A percentile compares a stretch with the other conserved stretches of the same genome.
These are phyloP conservation scores for Biston stratarius DNA, from an alignment of 2,888 invertebrate species.

Conservation along the genomic window DNA sequence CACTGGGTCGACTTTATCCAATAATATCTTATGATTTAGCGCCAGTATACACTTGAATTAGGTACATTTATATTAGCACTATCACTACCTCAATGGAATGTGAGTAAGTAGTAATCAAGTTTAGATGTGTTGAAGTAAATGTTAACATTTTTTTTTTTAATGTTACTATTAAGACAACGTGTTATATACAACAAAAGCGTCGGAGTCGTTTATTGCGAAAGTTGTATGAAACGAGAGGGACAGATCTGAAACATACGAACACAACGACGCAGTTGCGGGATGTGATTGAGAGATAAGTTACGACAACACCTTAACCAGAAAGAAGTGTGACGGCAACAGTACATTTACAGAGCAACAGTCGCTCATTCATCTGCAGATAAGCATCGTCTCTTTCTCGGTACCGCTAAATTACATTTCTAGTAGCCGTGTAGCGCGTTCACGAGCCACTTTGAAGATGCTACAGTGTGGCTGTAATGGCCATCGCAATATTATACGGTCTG, in stretches of 20 bases:
- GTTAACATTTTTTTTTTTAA: not conserved
- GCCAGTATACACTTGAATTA: not conserved
- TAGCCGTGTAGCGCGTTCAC: constrained; percentile 83
- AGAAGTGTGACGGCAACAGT: constrained; percentile 74
- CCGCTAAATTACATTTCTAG: constrained; percentile 85
- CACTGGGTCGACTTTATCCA: too few species aligned
- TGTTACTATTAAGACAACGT: not conserved
- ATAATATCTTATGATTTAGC: constrained; percentile 6
- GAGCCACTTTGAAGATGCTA: constrained; percentile 83
- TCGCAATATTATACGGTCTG: constrained; percentile 83
- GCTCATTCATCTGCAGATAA: constrained; percentile 80
- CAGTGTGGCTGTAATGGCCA: constrained; percentile 81
- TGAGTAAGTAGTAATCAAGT: too few species aligned
- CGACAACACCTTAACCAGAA: constrained; percentile 79
- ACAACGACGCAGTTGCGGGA: constrained; percentile 63
- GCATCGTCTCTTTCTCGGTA: constrained; percentile 81
- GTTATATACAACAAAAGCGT: constrained; percentile 13
- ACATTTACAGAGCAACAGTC: constrained; percentile 72
- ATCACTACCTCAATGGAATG: too few species aligned
- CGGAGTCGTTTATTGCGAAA: constrained; percentile 58
- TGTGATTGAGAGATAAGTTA: constrained; percentile 75
- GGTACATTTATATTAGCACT: not conserved
- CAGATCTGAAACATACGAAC: constrained; percentile 65
- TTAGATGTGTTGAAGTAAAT: too few species aligned
- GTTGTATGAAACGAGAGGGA: constrained; percentile 63